Conservation (phyloP, 2,888 invertebrate species). For the Gerris lacustris region DNA sequence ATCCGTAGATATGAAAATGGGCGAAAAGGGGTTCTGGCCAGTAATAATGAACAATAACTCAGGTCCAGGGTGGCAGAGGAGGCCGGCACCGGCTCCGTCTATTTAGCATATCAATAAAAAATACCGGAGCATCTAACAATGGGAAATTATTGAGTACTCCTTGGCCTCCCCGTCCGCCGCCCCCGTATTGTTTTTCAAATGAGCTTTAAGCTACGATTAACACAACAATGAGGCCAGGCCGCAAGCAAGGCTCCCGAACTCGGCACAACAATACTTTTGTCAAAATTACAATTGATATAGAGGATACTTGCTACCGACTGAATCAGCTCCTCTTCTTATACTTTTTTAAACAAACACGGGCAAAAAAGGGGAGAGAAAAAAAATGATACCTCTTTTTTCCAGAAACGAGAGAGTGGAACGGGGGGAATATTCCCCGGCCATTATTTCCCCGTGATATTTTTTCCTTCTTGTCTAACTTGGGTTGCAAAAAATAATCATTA, state of each 20-base stretch:
- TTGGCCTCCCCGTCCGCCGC: conserved; percentile 18
- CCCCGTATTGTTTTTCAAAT: conserved; percentile 28
- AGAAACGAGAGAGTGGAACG: no score
- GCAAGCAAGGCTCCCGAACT: not conserved
- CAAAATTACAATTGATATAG: no score
- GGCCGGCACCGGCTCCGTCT: conserved; percentile 25
- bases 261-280: not conserved
- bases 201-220: conserved; percentile 28
- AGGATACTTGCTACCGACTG: no score
- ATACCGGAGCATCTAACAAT: conserved; percentile 24
- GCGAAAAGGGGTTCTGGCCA: conserved; percentile 20
- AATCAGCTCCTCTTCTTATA: no score
- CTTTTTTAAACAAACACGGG: no score
- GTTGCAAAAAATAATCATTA: no score
- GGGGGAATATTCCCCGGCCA: no score
- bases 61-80: conserved; percentile 24
- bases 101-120: conserved; percentile 32
- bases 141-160: conserved; percentile 27
- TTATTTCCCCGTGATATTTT: no score
- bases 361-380: no score
- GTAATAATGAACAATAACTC: conserved; percentile 27
- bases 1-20: conserved; percentile 28
- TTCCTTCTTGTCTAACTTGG: no score
- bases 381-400: no score
- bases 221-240: conserved; percentile 23